A percentile compares a stretch with the other conserved stretches of the same genome.
Conservation (phyloP, 2,888 invertebrate species). For the Synanthedon tipuliformis region DNA sequence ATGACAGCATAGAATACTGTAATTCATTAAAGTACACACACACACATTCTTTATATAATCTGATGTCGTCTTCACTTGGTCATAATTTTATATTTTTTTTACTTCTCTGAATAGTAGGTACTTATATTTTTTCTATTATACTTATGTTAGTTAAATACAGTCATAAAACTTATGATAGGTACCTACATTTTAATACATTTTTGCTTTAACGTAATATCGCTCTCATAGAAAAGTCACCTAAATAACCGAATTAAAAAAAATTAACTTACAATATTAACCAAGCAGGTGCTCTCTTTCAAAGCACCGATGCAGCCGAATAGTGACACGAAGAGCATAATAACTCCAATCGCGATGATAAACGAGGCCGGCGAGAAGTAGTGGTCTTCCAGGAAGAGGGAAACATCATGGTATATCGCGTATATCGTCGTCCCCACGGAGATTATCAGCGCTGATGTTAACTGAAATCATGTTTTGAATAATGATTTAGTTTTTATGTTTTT, state of each 20-base stretch:
- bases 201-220: background rate
- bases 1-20: no score
- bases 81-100: no score
- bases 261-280: slow-evolving; percentile 80
- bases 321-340: slow-evolving; percentile 86
- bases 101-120: no score
- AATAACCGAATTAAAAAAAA: background rate
- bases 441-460: slow-evolving; percentile 80
- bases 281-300: slow-evolving; percentile 84
- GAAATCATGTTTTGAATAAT: slow-evolving; percentile 12
- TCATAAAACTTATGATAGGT: background rate
- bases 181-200: background rate
- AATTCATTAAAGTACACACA: no score
- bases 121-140: no score
- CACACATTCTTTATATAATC: no score
- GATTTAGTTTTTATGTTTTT: no score
- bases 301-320: slow-evolving; percentile 94
- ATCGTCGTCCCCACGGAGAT: slow-evolving; percentile 80
- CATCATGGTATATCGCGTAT: slow-evolving; percentile 78
- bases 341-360: slow-evolving; percentile 84
- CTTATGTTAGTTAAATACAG: no score
- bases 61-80: no score
- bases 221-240: no score
- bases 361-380: slow-evolving; percentile 85
- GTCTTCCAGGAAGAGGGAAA: slow-evolving; percentile 81